Conservation (phyloP, 2,888 invertebrate species). For the Trachelus tabidus region DNA sequence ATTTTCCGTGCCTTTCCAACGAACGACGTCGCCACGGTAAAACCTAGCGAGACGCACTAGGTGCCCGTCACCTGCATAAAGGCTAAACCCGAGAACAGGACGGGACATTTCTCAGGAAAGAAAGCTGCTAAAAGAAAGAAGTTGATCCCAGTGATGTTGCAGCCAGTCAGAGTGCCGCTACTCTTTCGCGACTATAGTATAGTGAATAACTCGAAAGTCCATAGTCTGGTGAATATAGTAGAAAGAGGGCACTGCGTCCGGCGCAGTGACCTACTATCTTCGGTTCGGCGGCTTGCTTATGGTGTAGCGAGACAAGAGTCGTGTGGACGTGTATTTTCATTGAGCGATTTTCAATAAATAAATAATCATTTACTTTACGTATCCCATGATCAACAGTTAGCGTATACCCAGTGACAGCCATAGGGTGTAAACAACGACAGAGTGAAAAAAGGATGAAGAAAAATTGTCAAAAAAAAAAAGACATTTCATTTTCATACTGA, state of each 20-base stretch:
- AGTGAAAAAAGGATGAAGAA: neutral
- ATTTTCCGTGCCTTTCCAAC: neutral
- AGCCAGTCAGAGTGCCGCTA: constrained; percentile 34
- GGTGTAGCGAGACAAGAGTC: constrained; percentile 10
- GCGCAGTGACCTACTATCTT: constrained; percentile 65
- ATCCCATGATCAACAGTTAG: neutral
- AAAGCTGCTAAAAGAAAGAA: constrained; percentile 57
- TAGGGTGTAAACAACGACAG: neutral
- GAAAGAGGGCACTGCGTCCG: constrained; percentile 63
- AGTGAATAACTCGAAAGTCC: constrained; percentile 33
- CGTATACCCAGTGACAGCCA: neutral
- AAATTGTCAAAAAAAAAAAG: neutral
- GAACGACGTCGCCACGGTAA: neutral
- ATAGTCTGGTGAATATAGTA: constrained; percentile 42
- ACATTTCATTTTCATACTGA: neutral
- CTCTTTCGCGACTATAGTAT: constrained; percentile 21
- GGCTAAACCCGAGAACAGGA: constrained; percentile 25
- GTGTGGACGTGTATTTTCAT: neutral
- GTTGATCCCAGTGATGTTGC: constrained; percentile 40
- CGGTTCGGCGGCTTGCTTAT: constrained; percentile 55
- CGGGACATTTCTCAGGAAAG: constrained; percentile 56
- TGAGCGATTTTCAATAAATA: neutral
- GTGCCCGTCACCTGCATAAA: constrained; percentile 36
- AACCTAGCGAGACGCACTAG: constrained; percentile 7
- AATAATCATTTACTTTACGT: neutral